A percentile compares a stretch with the other conserved stretches of the same genome.
Conservation (phyloP, 35 echinoderm and acorn worm species). For the Holothuria glaberrima region DNA sequence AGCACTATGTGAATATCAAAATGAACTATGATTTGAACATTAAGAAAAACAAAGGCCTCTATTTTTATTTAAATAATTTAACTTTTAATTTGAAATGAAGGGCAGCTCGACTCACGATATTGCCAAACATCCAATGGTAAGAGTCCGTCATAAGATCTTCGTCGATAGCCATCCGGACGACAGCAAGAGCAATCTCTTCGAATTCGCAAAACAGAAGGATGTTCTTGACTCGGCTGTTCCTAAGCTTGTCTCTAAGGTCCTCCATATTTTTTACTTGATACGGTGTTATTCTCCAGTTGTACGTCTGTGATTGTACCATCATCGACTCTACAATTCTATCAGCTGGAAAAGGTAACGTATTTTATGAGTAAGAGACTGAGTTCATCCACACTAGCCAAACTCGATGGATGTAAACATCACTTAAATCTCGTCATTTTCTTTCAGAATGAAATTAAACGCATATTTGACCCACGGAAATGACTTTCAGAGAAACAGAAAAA, state of each 20-base stretch:
- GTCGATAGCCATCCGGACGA: conserved; percentile 76
- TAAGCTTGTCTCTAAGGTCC: conserved; percentile 53
- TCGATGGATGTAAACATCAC: no score
- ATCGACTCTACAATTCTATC: conserved; percentile 68
- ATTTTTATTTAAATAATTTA: no score
- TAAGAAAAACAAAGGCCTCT: no score
- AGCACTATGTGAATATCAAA: no score
- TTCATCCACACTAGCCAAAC: no score
- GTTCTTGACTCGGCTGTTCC: conserved; percentile 68
- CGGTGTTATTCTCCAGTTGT: conserved; percentile 64
- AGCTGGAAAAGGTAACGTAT: conserved; percentile 32
- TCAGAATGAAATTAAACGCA: no score
- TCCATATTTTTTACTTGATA: conserved; percentile 54
- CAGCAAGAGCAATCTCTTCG: conserved; percentile 69
- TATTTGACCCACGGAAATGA: no score
- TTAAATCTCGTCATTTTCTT: no score
- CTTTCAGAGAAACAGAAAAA: no score
- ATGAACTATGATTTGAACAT: no score
- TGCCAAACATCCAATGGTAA: conserved; percentile 92
- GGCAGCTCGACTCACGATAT: conserved; percentile 60
- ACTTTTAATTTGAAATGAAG: neutral
- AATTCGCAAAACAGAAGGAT: conserved; percentile 85
- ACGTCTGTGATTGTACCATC: conserved; percentile 58
- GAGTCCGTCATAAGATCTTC: conserved; percentile 78
- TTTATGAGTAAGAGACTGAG: no score